Percentiles rank a stretch among this genome's conserved stretches.
These are phyloP conservation scores for Leptura quadrifasciata DNA, from an alignment of 2,888 invertebrate genomes.

Conservation along the genomic window DNA sequence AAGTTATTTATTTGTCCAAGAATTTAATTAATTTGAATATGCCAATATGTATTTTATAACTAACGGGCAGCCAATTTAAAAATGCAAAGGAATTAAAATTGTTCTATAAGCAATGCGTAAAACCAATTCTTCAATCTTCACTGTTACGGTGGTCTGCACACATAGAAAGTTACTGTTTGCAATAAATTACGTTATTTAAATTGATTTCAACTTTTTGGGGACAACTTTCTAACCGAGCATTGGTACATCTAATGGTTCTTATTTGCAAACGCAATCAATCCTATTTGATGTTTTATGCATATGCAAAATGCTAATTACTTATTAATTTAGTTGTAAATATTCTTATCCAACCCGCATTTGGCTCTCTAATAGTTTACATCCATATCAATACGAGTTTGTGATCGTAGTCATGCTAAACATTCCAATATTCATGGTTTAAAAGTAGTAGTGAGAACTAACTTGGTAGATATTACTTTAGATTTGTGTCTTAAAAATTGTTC, in stretches of 20 bases:
- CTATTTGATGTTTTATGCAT: not conserved
- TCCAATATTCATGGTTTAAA: not conserved
- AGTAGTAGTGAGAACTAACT: too few species aligned
- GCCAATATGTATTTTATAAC: too few species aligned
- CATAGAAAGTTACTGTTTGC: slow-evolving; percentile 19
- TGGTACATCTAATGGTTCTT: not conserved
- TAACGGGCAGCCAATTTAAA: not conserved
- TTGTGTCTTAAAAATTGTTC: too few species aligned
- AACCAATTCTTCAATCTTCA: not conserved
- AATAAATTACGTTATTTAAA: slow-evolving; percentile 9
- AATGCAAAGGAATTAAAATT: not conserved
- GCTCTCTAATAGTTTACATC: not conserved
- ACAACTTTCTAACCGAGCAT: slow-evolving; percentile 19
- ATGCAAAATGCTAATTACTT: not conserved
- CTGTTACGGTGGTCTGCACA: slow-evolving; percentile 6
- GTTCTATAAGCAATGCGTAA: too few species aligned
- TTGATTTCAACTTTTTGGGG: slow-evolving; percentile 6
- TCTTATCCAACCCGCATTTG: not conserved
- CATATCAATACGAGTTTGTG: not conserved
- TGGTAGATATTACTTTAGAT: too few species aligned
- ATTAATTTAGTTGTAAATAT: not conserved
- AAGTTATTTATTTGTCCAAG: too few species aligned
- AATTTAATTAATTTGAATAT: too few species aligned
- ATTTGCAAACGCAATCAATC: not conserved
- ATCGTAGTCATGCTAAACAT: not conserved